These are phyloP conservation scores for Procambarus virginalis DNA, from an alignment of 1,140 invertebrate genomes.

Conservation along the genomic window DNA sequence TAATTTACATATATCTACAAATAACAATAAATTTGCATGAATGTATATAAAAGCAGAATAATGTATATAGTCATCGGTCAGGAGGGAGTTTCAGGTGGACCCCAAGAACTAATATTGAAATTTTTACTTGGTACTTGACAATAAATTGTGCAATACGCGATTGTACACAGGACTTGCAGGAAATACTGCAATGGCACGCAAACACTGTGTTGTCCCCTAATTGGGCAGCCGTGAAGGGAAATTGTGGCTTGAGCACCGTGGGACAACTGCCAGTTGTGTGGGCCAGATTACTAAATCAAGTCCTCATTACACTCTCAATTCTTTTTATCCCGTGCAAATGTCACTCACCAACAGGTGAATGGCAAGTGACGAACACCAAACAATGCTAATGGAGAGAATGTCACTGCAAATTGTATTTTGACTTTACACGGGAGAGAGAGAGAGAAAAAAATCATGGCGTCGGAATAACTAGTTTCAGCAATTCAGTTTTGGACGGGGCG, in stretches of 20 bases:
- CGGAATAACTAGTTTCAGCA: background rate
- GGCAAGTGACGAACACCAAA: background rate
- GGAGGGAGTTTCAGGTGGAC: background rate
- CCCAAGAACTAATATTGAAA: background rate
- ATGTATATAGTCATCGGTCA: background rate
- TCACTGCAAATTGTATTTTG: background rate
- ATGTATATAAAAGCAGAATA: background rate
- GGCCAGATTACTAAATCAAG: slow-evolving; percentile 12
- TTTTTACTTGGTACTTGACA: background rate
- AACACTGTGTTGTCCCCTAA: slow-evolving; percentile 15
- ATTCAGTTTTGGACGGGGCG: background rate
- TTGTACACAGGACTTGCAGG: background rate
- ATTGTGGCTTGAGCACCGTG: background rate
- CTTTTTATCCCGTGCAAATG: background rate
- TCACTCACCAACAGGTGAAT: slow-evolving; percentile 1
- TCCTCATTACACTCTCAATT: background rate
- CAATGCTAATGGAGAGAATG: background rate
- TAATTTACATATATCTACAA: background rate
- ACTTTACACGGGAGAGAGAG: background rate
- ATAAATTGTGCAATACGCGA: background rate
- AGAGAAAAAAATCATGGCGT: background rate
- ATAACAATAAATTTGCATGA: background rate
- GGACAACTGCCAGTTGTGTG: background rate
- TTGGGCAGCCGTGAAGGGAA: slow-evolving; percentile 2
- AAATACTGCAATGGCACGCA: slow-evolving; percentile 9